Base-by-base conservation (phyloP, 2,797 vertebrate species). In the Etheostoma perlongum region DNA sequence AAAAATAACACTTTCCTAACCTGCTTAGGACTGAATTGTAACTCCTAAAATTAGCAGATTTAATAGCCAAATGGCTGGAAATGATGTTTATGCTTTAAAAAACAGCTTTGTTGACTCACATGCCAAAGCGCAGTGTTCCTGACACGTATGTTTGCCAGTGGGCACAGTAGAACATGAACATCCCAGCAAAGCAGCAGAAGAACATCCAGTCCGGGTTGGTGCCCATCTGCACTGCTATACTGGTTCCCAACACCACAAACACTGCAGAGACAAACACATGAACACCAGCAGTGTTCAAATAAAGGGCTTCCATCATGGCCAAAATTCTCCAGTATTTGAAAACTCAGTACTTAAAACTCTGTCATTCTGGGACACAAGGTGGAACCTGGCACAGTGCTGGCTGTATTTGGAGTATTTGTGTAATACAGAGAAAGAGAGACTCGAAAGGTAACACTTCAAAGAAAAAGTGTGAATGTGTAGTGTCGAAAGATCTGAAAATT, bases 191-290 rank as follows among this genome's bases (percentile, higher is more conserved):
- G 93, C 98, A 99, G 94, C 98, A 99, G 95, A 99, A 99, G 94
- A 99, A 99, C 98, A 99, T 99, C 98, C 98, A 99, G 91, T 99
- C 98, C 19, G 98, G 98, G 89, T 99, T 97, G 72, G 98, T 98
- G 25, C 98, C 98, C 93, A 99, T 93, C 82, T 99, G 98, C 63
- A 99, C 97, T 2, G 98, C 97, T 87, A 99, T 97, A 88, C 97
- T 98, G 81, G 97, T 99, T 85, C 98, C 98, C 95, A 99, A 89
- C 89, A 99, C 97, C 86, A 99, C 98, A 85, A 99, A 99, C 89
- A 99, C 98, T 99, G 95, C 6, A 62, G 47, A 59, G 9, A 82
- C 30, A 55, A 66, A 30, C 10, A 23, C 33, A 58, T 30, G 15
- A 30, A 61, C 13, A 46, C 27, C 58, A 4, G 2, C 2, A 8